phyloP scores from a whole-genome alignment of 2,888 invertebrate genomes.

The Hydrotaea diabolus region DNA sequence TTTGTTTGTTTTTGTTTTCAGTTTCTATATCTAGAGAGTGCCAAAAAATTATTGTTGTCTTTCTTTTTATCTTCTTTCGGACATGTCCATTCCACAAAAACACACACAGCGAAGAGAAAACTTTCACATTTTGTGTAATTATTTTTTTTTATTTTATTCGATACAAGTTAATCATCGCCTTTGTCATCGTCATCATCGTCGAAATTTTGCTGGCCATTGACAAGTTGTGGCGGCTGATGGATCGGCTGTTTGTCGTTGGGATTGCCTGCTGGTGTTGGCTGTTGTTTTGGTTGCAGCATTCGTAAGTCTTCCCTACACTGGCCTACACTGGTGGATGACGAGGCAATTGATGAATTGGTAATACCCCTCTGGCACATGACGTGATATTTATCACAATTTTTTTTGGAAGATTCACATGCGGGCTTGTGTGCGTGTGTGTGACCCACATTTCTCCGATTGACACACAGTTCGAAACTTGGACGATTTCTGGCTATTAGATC shows the following conservation, averaged over 20 bases:
- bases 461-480: too few relatives aligned
- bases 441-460: neutral
- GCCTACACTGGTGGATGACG: neutral
- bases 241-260: neutral
- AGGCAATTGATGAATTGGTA: neutral
- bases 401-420: neutral
- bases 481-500: too few relatives aligned
- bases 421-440: neutral
- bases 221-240: neutral
- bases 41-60: conserved; percentile 19
- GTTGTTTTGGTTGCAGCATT: too few relatives aligned
- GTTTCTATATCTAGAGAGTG: conserved; percentile 3
- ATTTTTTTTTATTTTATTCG: conserved; percentile 23
- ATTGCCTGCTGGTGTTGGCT: neutral
- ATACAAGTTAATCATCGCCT: conserved; percentile 27
- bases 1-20: conserved; percentile 1
- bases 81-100: neutral
- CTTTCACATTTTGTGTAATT: conserved; percentile 62
- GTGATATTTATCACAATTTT: neutral
- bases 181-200: conserved; percentile 2
- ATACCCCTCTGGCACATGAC: conserved; percentile 4
- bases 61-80: neutral
- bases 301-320: neutral
- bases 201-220: neutral
- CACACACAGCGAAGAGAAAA: conserved; percentile 27